Evolutionary conservation across 1,140 invertebrate genomes (phyloP).

Genomic region (Pseudomyrmex cubaensis): DNA sequence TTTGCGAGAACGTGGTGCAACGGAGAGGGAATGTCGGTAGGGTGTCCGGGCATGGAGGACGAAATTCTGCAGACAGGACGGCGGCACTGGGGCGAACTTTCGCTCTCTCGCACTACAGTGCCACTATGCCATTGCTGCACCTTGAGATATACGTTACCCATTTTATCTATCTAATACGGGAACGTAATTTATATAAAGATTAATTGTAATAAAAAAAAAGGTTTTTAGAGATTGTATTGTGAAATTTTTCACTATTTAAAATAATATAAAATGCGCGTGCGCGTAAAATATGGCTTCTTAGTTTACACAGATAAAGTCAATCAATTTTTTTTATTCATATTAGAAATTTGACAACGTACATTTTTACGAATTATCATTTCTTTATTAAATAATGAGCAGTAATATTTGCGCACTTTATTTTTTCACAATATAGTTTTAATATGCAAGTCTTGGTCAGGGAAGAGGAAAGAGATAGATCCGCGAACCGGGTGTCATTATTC

Average conservation of each 20-base stretch:
- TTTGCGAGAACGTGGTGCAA: slow-evolving; percentile 54
- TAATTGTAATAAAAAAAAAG: neutral
- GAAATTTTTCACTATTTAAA: neutral
- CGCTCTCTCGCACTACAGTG: slow-evolving; percentile 81
- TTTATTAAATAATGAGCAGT: neutral
- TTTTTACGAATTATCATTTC: neutral
- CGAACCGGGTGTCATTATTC: slow-evolving; percentile 50
- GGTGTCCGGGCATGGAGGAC: slow-evolving; percentile 61
- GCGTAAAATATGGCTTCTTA: neutral
- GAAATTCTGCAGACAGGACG: slow-evolving; percentile 80
- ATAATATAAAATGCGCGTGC: neutral
- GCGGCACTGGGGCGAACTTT: slow-evolving; percentile 85
- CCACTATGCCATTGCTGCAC: slow-evolving; percentile 77
- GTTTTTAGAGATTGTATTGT: neutral
- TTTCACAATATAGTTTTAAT: neutral
- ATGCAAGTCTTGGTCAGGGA: slow-evolving; percentile 31
- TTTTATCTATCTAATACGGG: slow-evolving; percentile 7
- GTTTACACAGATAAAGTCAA: neutral
- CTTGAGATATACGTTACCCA: slow-evolving; percentile 46
- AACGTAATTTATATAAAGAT: neutral
- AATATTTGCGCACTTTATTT: neutral
- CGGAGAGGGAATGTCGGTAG: slow-evolving; percentile 60
- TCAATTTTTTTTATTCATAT: too few relatives aligned
- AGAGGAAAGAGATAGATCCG: neutral
- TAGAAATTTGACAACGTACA: too few relatives aligned